Percentiles rank a stretch among this genome's conserved stretches.
Conservation (phyloP, 2,888 invertebrate genomes). For the Drosophila acutilabella region DNA sequence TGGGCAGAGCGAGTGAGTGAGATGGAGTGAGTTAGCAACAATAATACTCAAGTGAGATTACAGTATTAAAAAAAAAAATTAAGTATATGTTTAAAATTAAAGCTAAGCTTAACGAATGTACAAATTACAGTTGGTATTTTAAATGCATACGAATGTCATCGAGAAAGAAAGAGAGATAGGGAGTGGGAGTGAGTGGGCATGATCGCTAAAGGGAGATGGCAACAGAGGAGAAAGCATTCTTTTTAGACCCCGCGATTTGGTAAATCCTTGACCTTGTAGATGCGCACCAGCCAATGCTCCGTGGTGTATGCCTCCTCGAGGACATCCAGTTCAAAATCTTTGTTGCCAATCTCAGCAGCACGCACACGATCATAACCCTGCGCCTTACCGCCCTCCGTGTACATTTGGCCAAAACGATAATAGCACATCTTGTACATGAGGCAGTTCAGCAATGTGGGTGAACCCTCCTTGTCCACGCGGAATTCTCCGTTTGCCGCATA, state of each 20-base stretch:
- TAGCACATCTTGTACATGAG: conserved; percentile 99
- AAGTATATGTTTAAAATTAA: conserved; percentile 19
- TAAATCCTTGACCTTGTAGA: conserved; percentile 98
- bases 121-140: conserved; percentile 27
- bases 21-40: conserved; percentile 24
- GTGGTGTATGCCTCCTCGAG: conserved; percentile 99
- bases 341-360: conserved; percentile 99
- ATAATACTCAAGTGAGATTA: conserved; percentile 44
- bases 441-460: conserved; percentile 95
- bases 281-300: conserved; percentile 99
- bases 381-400: conserved; percentile 97
- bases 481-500: conserved; percentile 98
- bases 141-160: conserved; percentile 29
- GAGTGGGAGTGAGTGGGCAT: not conserved
- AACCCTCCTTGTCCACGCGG: conserved; percentile 97
- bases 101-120: conserved; percentile 51
- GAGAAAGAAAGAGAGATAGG: conserved; percentile 22
- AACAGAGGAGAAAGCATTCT: not conserved
- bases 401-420: conserved; percentile 97
- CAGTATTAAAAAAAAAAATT: conserved; percentile 14
- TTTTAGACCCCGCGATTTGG: conserved; percentile 93
- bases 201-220: not conserved
- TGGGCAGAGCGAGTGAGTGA: not conserved
- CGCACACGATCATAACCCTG: conserved; percentile 98
- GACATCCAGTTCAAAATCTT: conserved; percentile 98